These are phyloP conservation scores for Bufo gargarizans DNA, from an alignment of 2,113 vertebrate genomes.

Conservation along the genomic window DNA sequence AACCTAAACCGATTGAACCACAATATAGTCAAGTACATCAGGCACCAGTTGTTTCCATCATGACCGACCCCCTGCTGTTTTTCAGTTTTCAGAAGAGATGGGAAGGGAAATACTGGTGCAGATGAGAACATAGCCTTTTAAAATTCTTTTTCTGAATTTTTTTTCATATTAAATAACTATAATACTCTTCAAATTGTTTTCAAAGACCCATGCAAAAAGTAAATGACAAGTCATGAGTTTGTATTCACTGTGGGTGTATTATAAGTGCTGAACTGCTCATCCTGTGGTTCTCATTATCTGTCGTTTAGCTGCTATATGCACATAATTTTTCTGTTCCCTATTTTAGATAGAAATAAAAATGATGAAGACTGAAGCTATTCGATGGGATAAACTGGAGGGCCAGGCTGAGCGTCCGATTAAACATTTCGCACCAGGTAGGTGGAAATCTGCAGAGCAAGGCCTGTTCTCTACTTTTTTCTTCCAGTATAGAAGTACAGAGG, in stretches of 20 bases:
- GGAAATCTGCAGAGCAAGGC: no score
- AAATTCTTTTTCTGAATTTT: no score
- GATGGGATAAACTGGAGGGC: constrained; percentile 95
- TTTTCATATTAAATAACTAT: neutral
- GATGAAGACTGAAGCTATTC: constrained; percentile 91
- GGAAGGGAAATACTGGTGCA: no score
- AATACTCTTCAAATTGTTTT: neutral
- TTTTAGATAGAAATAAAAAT: constrained; percentile 95
- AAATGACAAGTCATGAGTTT: no score
- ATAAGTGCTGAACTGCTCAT: neutral
- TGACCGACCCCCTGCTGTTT: no score
- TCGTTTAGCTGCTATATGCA: neutral
- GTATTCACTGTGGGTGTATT: neutral
- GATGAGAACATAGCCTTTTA: neutral
- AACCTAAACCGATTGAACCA: no score
- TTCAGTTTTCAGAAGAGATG: no score
- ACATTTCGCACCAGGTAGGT: constrained; percentile 82
- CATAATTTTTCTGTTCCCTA: constrained; percentile 31
- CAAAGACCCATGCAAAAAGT: no score
- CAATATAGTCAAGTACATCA: no score
- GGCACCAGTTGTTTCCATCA: no score
- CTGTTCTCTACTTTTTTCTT: neutral
- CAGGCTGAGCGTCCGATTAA: constrained; percentile 79
- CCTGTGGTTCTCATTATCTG: neutral
- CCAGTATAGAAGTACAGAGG: neutral